Conservation (phyloP, 1,140 invertebrate species). For the Euborellia annulipes region DNA sequence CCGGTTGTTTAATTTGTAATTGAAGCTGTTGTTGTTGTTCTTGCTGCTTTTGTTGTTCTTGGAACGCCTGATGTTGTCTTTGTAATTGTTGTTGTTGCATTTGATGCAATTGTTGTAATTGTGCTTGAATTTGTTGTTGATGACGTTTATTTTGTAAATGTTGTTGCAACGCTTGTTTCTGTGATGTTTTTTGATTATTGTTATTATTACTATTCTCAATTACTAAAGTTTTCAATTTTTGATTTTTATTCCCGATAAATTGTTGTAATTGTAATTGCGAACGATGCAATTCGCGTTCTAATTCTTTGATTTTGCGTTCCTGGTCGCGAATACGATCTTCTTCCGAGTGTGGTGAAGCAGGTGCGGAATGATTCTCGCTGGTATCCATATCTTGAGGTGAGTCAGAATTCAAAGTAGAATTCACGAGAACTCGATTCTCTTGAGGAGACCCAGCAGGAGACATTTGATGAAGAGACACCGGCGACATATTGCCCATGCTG, state of each 20-base stretch:
- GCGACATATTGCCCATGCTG: too few species aligned
- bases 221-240: too few species aligned
- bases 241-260: slow-evolving; percentile 21
- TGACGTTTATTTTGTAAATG: slow-evolving; percentile 51
- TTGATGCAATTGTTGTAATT: slow-evolving; percentile 24
- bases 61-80: slow-evolving; percentile 25
- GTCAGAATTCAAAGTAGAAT: too few species aligned
- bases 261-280: slow-evolving; percentile 57
- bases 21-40: slow-evolving; percentile 20
- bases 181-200: slow-evolving; percentile 7
- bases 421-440: too few species aligned
- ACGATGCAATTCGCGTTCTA: slow-evolving; percentile 64
- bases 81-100: slow-evolving; percentile 34
- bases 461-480: too few species aligned
- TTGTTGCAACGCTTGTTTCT: slow-evolving; percentile 42
- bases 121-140: slow-evolving; percentile 32
- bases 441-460: too few species aligned
- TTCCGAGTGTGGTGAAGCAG: neutral
- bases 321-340: slow-evolving; percentile 71
- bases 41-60: slow-evolving; percentile 22
- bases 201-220: too few species aligned
- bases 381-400: too few species aligned
- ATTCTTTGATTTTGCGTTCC: slow-evolving; percentile 70
- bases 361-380: too few species aligned
- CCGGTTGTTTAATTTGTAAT: slow-evolving; percentile 18